phyloP scores from a whole-genome alignment of 2,888 invertebrate genomes.

The Tanytarsus gracilentus region DNA sequence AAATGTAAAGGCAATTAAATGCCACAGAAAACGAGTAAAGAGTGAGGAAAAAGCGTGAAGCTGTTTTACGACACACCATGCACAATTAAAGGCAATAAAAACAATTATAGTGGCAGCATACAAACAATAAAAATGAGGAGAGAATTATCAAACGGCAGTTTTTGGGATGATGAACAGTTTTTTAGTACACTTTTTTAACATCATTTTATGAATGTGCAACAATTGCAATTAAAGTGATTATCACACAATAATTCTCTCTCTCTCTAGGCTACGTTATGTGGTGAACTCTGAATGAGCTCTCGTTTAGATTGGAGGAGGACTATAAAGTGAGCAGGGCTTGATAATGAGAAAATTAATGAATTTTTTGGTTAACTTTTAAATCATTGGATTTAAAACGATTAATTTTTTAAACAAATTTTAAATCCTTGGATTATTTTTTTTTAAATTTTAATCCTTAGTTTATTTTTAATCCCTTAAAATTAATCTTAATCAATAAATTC shows the following conservation, averaged over 20 bases:
- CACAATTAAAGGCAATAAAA: slow-evolving; percentile 23
- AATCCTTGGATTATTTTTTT: no score
- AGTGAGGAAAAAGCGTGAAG: background rate
- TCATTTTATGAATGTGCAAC: slow-evolving; percentile 7
- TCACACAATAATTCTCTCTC: slow-evolving; percentile 21
- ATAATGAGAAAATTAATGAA: no score
- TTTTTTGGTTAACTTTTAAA: background rate
- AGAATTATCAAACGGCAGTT: slow-evolving; percentile 13
- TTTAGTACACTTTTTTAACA: background rate
- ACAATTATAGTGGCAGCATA: slow-evolving; percentile 1
- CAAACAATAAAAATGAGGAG: slow-evolving; percentile 1
- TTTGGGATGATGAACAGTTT: background rate
- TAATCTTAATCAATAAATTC: no score
- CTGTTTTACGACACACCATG: slow-evolving; percentile 2
- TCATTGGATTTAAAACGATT: background rate
- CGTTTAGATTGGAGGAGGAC: background rate
- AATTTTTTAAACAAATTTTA: background rate
- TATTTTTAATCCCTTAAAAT: no score
- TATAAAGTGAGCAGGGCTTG: no score
- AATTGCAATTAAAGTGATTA: slow-evolving; percentile 28
- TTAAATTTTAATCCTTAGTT: no score
- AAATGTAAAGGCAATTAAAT: slow-evolving; percentile 24
- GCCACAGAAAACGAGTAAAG: slow-evolving; percentile 8
- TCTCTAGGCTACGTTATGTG: background rate
- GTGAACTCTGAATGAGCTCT: background rate